phyloP scores from a whole-genome alignment of 2,888 invertebrate genomes.

The Drosophila picticornis region DNA sequence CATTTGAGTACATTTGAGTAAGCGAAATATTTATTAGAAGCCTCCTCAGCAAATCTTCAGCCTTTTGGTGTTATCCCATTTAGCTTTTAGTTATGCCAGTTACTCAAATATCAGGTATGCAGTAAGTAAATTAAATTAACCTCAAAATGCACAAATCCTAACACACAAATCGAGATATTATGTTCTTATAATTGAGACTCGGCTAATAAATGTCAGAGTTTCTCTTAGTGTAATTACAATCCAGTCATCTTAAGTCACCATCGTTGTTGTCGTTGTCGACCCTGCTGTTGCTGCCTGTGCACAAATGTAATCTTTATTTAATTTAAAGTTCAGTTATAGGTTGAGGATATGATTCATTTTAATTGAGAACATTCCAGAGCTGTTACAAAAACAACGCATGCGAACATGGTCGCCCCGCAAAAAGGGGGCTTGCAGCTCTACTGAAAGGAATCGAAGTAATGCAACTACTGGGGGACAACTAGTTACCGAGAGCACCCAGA shows the following conservation, averaged over 20 bases:
- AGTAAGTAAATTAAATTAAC: neutral
- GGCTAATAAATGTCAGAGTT: neutral
- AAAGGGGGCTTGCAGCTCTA: constrained; percentile 1
- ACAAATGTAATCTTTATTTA: constrained; percentile 71
- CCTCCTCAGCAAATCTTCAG: neutral
- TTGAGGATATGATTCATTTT: constrained; percentile 75
- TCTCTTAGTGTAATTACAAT: constrained; percentile 9
- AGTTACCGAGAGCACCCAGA: neutral
- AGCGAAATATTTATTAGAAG: neutral
- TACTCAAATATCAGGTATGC: neutral
- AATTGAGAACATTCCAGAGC: constrained; percentile 71
- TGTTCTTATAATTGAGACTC: neutral
- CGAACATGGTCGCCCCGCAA: constrained; percentile 14
- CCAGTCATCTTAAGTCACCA: constrained; percentile 23
- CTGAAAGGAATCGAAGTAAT: neutral
- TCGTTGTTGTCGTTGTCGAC: constrained; percentile 16
- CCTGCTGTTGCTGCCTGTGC: constrained; percentile 8
- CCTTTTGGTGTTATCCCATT: neutral
- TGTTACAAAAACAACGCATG: constrained; percentile 23
- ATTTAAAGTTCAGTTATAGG: constrained; percentile 75
- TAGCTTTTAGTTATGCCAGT: neutral
- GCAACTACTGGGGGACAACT: neutral
- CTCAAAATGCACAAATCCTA: constrained; percentile 6
- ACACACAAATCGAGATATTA: neutral
- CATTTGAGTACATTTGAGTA: neutral